These are phyloP conservation scores for Globicephala melas DNA, from an alignment of 2,113 vertebrate species.

Conservation along the genomic window DNA sequence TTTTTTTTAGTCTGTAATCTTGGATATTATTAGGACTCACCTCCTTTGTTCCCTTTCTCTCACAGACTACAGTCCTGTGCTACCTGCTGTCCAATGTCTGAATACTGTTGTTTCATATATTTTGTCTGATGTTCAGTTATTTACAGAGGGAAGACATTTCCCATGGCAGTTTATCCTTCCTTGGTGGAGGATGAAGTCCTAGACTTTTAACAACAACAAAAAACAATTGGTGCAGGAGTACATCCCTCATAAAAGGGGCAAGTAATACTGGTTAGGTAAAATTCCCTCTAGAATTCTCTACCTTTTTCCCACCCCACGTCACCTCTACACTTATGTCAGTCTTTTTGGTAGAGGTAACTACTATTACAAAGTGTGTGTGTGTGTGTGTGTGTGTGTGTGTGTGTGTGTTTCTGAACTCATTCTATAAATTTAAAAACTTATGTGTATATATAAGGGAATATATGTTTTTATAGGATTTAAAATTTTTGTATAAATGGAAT, in stretches of 20 bases:
- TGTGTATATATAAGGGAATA: not conserved
- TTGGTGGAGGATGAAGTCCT: not conserved
- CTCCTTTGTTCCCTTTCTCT: not conserved
- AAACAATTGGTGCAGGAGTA: not conserved
- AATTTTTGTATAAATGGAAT: not conserved
- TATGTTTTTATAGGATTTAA: not conserved
- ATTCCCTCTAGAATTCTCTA: not conserved
- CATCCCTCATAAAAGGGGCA: not conserved
- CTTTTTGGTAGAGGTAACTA: not conserved
- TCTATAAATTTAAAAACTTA: not conserved
- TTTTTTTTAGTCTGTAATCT: not conserved
- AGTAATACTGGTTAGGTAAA: not conserved
- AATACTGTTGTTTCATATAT: not conserved
- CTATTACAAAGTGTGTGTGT: not conserved
- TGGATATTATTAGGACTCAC: not conserved
- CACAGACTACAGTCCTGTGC: not conserved
- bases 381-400: not conserved
- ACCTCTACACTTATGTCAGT: not conserved
- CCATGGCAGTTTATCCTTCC: not conserved
- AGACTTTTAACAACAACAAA: not conserved
- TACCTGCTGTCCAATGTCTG: not conserved
- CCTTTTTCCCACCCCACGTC: not conserved
- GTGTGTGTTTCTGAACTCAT: not conserved
- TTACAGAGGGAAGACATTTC: not conserved
- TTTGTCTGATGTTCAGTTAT: not conserved